Conservation (phyloP, 2,888 invertebrate species). For the Himalopsyche kuldschensis region DNA sequence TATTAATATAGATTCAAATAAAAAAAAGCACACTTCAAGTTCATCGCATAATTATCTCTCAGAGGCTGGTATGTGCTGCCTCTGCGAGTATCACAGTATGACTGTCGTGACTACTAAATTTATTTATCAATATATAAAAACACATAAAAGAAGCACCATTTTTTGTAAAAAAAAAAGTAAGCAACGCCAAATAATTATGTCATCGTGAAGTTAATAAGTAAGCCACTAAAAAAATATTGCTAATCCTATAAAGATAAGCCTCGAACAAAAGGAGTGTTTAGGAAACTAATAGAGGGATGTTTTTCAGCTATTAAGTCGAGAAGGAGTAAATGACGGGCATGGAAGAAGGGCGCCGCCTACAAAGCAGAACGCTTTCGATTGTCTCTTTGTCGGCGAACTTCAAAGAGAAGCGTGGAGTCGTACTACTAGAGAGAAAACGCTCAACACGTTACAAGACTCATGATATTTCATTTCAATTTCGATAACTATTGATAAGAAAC, state of each 20-base stretch:
- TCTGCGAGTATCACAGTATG: too few relatives aligned
- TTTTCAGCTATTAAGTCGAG: background rate
- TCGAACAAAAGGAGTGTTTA: background rate
- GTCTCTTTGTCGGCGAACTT: slow-evolving; percentile 30
- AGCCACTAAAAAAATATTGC: too few relatives aligned
- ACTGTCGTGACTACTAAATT: too few relatives aligned
- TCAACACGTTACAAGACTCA: background rate
- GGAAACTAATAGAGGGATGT: background rate
- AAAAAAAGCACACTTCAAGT: too few relatives aligned
- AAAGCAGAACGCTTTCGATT: background rate
- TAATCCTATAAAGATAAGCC: background rate
- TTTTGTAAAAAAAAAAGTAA: too few relatives aligned
- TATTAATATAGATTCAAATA: too few relatives aligned
- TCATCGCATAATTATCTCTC: too few relatives aligned
- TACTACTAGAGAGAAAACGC: slow-evolving; percentile 9
- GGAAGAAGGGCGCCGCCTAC: slow-evolving; percentile 1
- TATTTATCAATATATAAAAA: too few relatives aligned
- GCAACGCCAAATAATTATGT: too few relatives aligned
- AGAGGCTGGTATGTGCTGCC: too few relatives aligned
- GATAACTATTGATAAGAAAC: background rate
- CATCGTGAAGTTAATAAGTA: too few relatives aligned
- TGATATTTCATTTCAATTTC: background rate
- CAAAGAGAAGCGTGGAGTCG: slow-evolving; percentile 25
- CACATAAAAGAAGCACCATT: too few relatives aligned
- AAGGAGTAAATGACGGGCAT: background rate